Percentiles rank a stretch among this genome's conserved stretches.
Evolutionary conservation across 2,797 vertebrate genomes (phyloP).

Genomic region (Phalloptychus januarius): DNA sequence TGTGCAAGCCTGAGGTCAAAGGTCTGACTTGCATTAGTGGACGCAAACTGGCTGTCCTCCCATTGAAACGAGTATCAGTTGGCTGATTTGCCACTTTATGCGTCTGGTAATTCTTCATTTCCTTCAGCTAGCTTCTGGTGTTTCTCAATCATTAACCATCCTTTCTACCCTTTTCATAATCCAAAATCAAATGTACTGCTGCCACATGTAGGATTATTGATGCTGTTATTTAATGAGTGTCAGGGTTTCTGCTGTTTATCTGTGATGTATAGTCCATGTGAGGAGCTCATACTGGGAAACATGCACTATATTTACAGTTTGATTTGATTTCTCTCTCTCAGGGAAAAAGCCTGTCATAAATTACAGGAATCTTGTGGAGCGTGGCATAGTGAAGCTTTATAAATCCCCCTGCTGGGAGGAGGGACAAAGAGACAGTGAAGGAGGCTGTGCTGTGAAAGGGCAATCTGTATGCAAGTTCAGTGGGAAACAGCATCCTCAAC

Average conservation of each 20-base stretch:
- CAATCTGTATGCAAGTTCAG: conserved; percentile 64
- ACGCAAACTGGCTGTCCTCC: conserved; percentile 8
- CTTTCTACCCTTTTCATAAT: conserved; percentile 65
- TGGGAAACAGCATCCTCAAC: conserved; percentile 59
- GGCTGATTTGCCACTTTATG: conserved; percentile 22
- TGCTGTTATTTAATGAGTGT: conserved; percentile 74
- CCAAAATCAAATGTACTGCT: conserved; percentile 64
- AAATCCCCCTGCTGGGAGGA: conserved; percentile 56
- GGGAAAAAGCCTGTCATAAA: conserved; percentile 71
- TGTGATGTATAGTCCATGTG: conserved; percentile 56
- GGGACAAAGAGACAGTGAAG: conserved; percentile 59
- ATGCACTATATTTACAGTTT: conserved; percentile 74
- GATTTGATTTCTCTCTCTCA: conserved; percentile 75
- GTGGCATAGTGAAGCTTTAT: conserved; percentile 60
- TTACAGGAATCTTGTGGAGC: conserved; percentile 66
- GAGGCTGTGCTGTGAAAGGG: conserved; percentile 59
- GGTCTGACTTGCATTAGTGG: conserved; percentile 56
- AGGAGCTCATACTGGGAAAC: conserved; percentile 67
- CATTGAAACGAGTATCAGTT: conserved; percentile 27
- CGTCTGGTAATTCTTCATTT: conserved; percentile 43
- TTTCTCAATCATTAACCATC: conserved; percentile 58
- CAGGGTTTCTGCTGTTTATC: conserved; percentile 65
- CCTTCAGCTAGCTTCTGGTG: conserved; percentile 37
- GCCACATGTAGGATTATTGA: conserved; percentile 72
- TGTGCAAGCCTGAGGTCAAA: conserved; percentile 51